Percentiles rank a stretch among this genome's conserved stretches.
phyloP scores from a whole-genome alignment of 2,888 invertebrate genomes.

The Protophormia terraenovae region DNA sequence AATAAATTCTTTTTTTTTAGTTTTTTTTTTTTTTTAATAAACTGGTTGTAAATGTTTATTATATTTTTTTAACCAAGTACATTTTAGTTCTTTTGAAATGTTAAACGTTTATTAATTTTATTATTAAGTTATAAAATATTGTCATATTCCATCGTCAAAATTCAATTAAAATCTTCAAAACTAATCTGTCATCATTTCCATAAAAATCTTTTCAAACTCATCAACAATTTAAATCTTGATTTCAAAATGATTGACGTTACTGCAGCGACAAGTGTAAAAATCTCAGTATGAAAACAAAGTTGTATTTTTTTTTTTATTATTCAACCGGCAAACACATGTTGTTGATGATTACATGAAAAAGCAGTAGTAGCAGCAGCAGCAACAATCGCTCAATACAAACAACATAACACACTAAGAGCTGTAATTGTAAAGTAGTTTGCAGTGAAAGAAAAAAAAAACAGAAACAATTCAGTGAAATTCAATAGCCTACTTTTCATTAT shows the following conservation, averaged over 20 bases:
- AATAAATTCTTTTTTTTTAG: no score
- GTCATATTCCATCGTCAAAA: not conserved
- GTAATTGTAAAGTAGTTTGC: constrained; percentile 47
- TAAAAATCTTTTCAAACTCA: not conserved
- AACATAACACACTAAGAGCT: not conserved
- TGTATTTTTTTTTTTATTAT: not conserved
- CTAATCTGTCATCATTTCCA: not conserved
- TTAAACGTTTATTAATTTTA: no score
- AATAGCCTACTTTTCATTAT: constrained; percentile 64
- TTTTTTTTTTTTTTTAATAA: no score
- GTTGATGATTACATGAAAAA: constrained; percentile 39
- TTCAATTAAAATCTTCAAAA: not conserved
- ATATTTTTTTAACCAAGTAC: no score
- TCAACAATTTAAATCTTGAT: constrained; percentile 20
- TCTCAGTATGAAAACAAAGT: constrained; percentile 30
- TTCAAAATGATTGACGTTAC: constrained; percentile 33
- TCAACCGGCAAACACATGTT: constrained; percentile 52
- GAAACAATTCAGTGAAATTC: constrained; percentile 64
- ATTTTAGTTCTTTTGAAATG: no score
- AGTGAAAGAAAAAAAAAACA: constrained; percentile 7
- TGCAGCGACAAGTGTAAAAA: constrained; percentile 48
- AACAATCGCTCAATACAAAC: not conserved
- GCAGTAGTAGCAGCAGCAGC: constrained; percentile 11
- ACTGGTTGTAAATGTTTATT: no score
- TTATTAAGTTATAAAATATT: no score